A percentile compares a stretch with the other conserved stretches of the same genome.
Conservation (phyloP, 2,888 invertebrate genomes). For the Cheilosia vulpina region DNA sequence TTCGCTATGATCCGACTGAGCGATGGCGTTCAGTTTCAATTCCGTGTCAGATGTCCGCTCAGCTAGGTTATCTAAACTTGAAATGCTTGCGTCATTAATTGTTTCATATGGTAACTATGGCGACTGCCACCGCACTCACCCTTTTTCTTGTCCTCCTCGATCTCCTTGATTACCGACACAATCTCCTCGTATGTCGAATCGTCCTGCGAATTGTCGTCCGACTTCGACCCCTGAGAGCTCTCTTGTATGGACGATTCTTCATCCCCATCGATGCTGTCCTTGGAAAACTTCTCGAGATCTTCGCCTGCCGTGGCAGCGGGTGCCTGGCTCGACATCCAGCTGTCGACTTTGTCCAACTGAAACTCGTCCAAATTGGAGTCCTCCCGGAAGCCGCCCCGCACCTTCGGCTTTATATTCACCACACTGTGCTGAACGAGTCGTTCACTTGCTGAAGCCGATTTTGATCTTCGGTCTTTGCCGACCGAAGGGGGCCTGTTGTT, state of each 20-base stretch:
- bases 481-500: slow-evolving; percentile 76
- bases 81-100: not conserved
- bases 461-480: slow-evolving; percentile 63
- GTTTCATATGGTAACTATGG: too few relatives aligned
- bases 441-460: slow-evolving; percentile 66
- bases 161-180: slow-evolving; percentile 83
- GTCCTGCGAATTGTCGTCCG: slow-evolving; percentile 80
- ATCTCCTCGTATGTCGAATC: slow-evolving; percentile 83
- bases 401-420: slow-evolving; percentile 72
- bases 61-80: slow-evolving; percentile 79
- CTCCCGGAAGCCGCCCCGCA: slow-evolving; percentile 77
- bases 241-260: slow-evolving; percentile 76
- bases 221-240: slow-evolving; percentile 79
- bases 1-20: slow-evolving; percentile 75
- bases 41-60: slow-evolving; percentile 79
- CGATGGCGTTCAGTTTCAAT: slow-evolving; percentile 78
- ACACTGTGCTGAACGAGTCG: not conserved
- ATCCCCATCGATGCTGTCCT: slow-evolving; percentile 77
- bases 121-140: slow-evolving; percentile 75
- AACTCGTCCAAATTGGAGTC: slow-evolving; percentile 82
- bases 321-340: slow-evolving; percentile 83
- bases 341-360: slow-evolving; percentile 83
- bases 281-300: slow-evolving; percentile 76
- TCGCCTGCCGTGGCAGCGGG: slow-evolving; percentile 31
- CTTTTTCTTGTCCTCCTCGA: slow-evolving; percentile 82